Percentiles rank a stretch among this genome's conserved stretches.
These are phyloP conservation scores for Papilio xuthus DNA, from an alignment of 1,140 invertebrate species.

Conservation along the genomic window DNA sequence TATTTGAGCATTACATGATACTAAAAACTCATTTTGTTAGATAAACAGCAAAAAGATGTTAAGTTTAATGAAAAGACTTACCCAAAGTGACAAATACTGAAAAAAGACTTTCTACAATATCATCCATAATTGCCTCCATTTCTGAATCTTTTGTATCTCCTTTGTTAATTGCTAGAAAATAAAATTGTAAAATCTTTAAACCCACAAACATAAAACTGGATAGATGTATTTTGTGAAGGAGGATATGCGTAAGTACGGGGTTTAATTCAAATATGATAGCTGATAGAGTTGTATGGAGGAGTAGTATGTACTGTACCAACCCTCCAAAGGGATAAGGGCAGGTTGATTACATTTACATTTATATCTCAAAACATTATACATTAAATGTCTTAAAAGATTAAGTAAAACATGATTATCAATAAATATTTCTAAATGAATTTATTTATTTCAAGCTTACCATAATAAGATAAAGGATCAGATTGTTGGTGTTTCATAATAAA, in stretches of 20 bases:
- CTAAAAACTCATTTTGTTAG: not conserved
- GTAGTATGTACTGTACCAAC: too few species aligned
- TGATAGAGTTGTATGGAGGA: too few species aligned
- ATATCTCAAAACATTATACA: not conserved
- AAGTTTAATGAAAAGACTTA: constrained; percentile 56
- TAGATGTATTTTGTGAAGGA: too few species aligned
- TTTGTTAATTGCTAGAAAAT: constrained; percentile 92
- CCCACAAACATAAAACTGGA: too few species aligned
- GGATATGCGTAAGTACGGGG: too few species aligned
- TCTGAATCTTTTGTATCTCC: constrained; percentile 97
- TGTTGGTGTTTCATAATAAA: constrained; percentile 97
- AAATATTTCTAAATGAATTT: constrained; percentile 18
- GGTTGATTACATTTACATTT: not conserved
- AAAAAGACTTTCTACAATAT: constrained; percentile 97
- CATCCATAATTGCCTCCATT: constrained; percentile 97
- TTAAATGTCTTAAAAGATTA: not conserved
- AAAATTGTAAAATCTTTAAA: constrained; percentile 34
- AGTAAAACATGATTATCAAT: constrained; percentile 18
- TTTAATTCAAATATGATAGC: too few species aligned
- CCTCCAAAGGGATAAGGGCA: too few species aligned
- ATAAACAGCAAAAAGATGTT: not conserved
- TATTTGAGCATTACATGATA: too few species aligned
- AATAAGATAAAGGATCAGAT: constrained; percentile 95
- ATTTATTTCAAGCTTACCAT: constrained; percentile 83
- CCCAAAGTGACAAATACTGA: constrained; percentile 98